Percentiles rank a stretch among this genome's conserved stretches.
phyloP scores from a whole-genome alignment of 1,140 invertebrate genomes.

The Aphaenogaster floridana region DNA sequence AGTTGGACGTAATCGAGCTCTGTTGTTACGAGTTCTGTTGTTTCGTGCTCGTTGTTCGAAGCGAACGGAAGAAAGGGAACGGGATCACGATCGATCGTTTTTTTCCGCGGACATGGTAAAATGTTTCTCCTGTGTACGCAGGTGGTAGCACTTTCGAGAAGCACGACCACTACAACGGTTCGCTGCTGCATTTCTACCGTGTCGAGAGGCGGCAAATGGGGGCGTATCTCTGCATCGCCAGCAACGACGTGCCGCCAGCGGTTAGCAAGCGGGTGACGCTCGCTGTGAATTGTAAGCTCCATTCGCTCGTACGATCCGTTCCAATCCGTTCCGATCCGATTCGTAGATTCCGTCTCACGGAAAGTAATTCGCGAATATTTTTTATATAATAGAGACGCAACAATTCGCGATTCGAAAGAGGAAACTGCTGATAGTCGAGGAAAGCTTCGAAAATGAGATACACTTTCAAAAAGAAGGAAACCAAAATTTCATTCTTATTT shows the following conservation, averaged over 20 bases:
- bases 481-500: not conserved
- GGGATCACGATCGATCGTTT: conserved; percentile 37
- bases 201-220: conserved; percentile 95
- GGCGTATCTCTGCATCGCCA: conserved; percentile 95
- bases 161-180: conserved; percentile 89
- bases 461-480: not conserved
- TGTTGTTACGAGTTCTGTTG: conserved; percentile 12
- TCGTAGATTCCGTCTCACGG: conserved; percentile 46
- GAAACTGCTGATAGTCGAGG: not conserved
- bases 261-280: conserved; percentile 95
- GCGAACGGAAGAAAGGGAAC: not conserved
- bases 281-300: conserved; percentile 94
- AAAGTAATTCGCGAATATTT: conserved; percentile 55
- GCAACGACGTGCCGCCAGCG: conserved; percentile 95
- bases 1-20: not conserved
- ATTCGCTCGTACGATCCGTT: not conserved
- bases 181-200: conserved; percentile 90
- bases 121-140: conserved; percentile 67
- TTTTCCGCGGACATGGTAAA: conserved; percentile 54
- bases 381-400: not conserved
- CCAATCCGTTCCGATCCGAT: conserved; percentile 8
- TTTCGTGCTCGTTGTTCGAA: not conserved
- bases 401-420: not conserved
- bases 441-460: not conserved
- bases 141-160: conserved; percentile 73